Evolutionary conservation across 2,797 vertebrate genomes (phyloP).

Genomic region (Denticeps clupeoides): DNA sequence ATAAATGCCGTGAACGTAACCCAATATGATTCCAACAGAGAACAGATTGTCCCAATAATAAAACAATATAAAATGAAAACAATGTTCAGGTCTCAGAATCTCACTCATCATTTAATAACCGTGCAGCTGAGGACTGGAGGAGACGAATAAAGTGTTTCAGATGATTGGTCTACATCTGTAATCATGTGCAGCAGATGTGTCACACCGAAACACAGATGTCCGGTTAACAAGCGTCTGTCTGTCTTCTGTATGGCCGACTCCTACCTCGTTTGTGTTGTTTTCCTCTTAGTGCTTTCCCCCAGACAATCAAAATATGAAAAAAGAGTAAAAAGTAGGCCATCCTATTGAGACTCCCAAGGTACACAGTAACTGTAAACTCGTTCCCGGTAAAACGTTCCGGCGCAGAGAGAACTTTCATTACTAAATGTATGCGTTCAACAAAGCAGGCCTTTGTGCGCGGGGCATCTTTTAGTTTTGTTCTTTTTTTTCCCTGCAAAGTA

Average conservation of each 20-base stretch:
- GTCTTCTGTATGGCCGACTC: neutral
- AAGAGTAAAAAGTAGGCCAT: slow-evolving; percentile 17
- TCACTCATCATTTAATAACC: too few relatives aligned
- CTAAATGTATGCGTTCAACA: slow-evolving; percentile 33
- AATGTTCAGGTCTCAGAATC: too few relatives aligned
- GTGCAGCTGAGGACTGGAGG: too few relatives aligned
- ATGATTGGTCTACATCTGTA: too few relatives aligned
- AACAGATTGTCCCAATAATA: too few relatives aligned
- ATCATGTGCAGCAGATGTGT: too few relatives aligned
- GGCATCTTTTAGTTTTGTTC: too few relatives aligned
- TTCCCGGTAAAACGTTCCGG: slow-evolving; percentile 17
- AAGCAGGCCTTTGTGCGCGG: slow-evolving; percentile 30
- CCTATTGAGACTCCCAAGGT: slow-evolving; percentile 26
- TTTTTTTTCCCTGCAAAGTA: slow-evolving; percentile 25
- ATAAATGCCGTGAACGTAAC: too few relatives aligned
- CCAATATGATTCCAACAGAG: too few relatives aligned
- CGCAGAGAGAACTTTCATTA: slow-evolving; percentile 28
- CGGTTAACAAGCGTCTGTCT: neutral
- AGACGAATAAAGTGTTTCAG: too few relatives aligned
- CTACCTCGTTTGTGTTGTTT: slow-evolving; percentile 9
- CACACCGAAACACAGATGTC: too few relatives aligned
- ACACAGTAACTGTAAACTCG: slow-evolving; percentile 3
- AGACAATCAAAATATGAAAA: slow-evolving; percentile 17
- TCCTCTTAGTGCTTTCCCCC: slow-evolving; percentile 7
- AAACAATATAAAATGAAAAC: too few relatives aligned